Conservation (phyloP, 92 coral and sea anemone species). For the Palythoa caribaeorum region DNA sequence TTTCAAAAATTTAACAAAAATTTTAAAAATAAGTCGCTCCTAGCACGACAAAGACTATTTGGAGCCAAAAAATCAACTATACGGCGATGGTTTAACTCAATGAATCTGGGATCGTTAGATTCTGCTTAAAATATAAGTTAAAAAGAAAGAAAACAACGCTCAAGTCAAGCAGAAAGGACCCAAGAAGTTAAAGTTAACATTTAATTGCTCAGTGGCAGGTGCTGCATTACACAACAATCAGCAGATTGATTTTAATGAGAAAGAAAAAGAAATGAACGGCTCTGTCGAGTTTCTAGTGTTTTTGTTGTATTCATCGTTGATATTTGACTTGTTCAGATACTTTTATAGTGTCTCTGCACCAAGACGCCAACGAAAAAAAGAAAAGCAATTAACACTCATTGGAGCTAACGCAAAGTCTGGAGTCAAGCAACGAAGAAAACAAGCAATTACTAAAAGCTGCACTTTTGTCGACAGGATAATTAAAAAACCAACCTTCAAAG, state of each 20-base stretch:
- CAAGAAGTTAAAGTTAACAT: not conserved
- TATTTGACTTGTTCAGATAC: conserved; percentile 4
- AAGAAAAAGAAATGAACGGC: not conserved
- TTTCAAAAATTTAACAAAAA: not conserved
- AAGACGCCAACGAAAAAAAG: not conserved
- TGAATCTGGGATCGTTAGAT: not conserved
- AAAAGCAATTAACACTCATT: not conserved
- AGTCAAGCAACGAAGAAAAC: not conserved
- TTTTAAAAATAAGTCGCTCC: not conserved
- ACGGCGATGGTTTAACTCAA: not conserved
- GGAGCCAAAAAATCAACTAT: not conserved
- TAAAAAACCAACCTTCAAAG: not conserved
- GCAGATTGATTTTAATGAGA: not conserved
- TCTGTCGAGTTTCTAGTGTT: conserved; percentile 20
- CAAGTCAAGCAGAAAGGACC: not conserved
- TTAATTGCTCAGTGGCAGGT: not conserved
- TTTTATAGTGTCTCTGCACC: not conserved
- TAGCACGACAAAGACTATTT: not conserved
- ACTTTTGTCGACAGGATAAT: not conserved
- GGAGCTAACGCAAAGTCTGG: not conserved
- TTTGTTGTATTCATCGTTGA: not conserved
- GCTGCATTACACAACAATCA: not conserved
- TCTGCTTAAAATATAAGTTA: not conserved
- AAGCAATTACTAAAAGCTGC: not conserved
- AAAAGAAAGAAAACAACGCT: not conserved